Evolutionary conservation across 1,140 invertebrate genomes (phyloP), one percentile per base, ranked within the genome.

Genomic region (Chlorops oryzae): DNA sequence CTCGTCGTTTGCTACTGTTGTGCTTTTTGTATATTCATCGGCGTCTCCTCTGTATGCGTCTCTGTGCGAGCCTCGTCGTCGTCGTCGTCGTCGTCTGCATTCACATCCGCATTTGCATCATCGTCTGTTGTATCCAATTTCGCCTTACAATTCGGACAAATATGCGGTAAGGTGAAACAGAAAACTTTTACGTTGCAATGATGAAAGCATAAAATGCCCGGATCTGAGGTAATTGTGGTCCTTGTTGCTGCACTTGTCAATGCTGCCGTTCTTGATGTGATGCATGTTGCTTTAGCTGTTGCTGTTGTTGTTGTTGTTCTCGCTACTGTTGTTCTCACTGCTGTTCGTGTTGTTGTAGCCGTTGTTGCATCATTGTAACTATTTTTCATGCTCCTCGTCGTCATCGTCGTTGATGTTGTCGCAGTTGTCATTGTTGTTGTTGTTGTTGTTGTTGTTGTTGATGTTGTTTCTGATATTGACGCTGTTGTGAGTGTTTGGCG

Each of bases 141-240:
- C 42, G 73, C 74, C 55, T 78, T 72, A 72, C 87, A 90, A 51
- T 82, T 77, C 50, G 84, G 83, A 65, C 87, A 90, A 55, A 72
- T 65, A 62, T 81, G 77, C 7, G 86, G 85, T 55, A 89, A 75
- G 48, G 75, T 71, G 59, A 87, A 86, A 70, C 83, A 86, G 75
- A 88, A 87, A 51, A 88, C 79, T 78, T 87, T 87, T 45, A 80
- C 77, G 38, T 80, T 80, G 74, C 86, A 89, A 75, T 90, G 87
- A 74, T 88, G 83, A 74, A 87, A 86, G 75, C 86, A 89, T 62
- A 88, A 74, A 65, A 89, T 86, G 56, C 85, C 85, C 54, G 85
- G 84, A 80, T 87, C 85, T 59, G 66, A 69, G 60, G 66, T 70
- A 66, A 70, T 66, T 63, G 63, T 70, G 59, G 60, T 59, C 56